These are phyloP conservation scores for Gopherus flavomarginatus DNA, from an alignment of 2,113 vertebrate species.

Conservation along the genomic window DNA sequence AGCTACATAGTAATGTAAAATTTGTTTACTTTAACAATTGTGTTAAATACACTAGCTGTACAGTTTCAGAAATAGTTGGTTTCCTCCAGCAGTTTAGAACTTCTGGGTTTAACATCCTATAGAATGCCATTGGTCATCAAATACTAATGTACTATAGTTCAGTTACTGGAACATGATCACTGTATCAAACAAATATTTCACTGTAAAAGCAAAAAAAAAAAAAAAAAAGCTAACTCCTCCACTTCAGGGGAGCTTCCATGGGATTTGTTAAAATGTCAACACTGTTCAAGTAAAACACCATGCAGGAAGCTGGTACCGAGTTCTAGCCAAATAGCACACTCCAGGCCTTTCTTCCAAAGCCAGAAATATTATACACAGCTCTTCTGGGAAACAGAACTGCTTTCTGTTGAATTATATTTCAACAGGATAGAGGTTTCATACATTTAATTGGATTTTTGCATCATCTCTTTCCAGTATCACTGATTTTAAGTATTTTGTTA, in stretches of 20 bases:
- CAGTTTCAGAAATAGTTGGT: constrained; percentile 78
- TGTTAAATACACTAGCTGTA: constrained; percentile 78
- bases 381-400: constrained; percentile 86
- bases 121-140: constrained; percentile 78
- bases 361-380: constrained; percentile 84
- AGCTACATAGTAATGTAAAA: constrained; percentile 71
- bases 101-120: constrained; percentile 4
- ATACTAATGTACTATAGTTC: constrained; percentile 31
- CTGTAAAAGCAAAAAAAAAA: constrained; percentile 78
- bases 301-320: constrained; percentile 84
- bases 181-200: constrained; percentile 76
- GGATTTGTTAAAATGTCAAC: constrained; percentile 88
- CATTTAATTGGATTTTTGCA: constrained; percentile 84
- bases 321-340: constrained; percentile 80
- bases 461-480: constrained; percentile 79
- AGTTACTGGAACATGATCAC: constrained; percentile 61
- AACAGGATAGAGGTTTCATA: constrained; percentile 81
- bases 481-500: constrained; percentile 82
- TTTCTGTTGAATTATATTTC: constrained; percentile 85
- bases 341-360: constrained; percentile 80
- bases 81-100: constrained; percentile 71
- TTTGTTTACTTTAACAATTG: constrained; percentile 80
- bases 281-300: constrained; percentile 82
- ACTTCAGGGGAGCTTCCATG: constrained; percentile 80
- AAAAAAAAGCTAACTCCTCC: constrained; percentile 76